Evolutionary conservation across 2,888 invertebrate species (phyloP), one percentile per base, ranked within the genome.

Genomic region (Lithophane ornitopus): DNA sequence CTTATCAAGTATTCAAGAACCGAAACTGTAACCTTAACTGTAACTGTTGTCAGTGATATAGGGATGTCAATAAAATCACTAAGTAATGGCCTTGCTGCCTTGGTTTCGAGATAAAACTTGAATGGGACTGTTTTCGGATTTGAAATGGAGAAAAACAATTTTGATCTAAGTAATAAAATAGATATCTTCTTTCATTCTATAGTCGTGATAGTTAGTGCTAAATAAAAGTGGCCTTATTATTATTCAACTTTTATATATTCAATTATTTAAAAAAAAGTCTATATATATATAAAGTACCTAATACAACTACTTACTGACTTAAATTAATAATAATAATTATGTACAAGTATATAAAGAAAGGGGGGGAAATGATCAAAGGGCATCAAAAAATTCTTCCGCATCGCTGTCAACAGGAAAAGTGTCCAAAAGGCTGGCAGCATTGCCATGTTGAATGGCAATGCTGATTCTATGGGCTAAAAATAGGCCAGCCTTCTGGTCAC

Each of bases 1-100:
- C 86, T 89, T 90, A 91, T 90, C 89, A 90, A 89, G 82, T 88
- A 92, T 92, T 90, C 88, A 87, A 80, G 79, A 84, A 56, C 76
- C 87, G 74, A 85, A 86, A 85, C 80, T 76, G 78, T 83, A 86
- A 85, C 86, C 84, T 85, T 81, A 85, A 84, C 80, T 76, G 76
- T 82, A 81, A 87, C 84, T 85, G 86, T 81, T 75, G 72, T 65
- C 69, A 77, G 80, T 86, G 74, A 79, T 82, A 75, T 80, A 68
- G 66, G 70, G 63, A 74, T 80, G 82, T 76, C 78, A 81, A 81
- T 87, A 85, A 83, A 85, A 84, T 77, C 52, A 69, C 63, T 74
- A 81, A 77, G 58, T 68, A 67, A 76, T 62, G 70, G 66, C 87
- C 76, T 78, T 74, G 72, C 49, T 70, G 72, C 39, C 54, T 69